Percentiles rank a stretch among this genome's conserved stretches.
Conservation (phyloP, 2,888 invertebrate species). For the Ornithoptera alexandrae region DNA sequence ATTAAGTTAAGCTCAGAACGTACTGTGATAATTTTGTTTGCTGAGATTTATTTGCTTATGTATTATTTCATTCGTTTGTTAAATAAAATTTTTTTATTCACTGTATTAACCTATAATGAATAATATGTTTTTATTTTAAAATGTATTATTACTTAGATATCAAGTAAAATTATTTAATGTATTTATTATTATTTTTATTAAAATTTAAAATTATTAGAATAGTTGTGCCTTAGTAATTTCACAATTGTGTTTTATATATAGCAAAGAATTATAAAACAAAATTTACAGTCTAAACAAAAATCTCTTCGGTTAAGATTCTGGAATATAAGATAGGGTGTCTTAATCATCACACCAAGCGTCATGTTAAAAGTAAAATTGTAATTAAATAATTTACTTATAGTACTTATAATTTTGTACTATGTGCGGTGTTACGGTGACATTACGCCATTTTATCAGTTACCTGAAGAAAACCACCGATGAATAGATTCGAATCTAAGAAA, state of each 20-base stretch:
- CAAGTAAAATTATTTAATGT: neutral
- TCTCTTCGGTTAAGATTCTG: neutral
- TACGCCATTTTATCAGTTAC: too few relatives aligned
- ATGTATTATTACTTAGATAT: neutral
- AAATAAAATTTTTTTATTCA: neutral
- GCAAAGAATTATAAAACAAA: neutral
- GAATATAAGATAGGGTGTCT: too few relatives aligned
- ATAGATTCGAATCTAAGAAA: too few relatives aligned
- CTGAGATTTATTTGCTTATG: constrained; percentile 31
- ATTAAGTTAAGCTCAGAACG: constrained; percentile 53
- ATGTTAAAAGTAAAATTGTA: too few relatives aligned
- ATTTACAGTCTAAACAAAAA: neutral
- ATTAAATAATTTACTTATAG: too few relatives aligned
- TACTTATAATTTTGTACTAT: too few relatives aligned
- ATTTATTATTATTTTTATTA: neutral
- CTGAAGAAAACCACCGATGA: too few relatives aligned
- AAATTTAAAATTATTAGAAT: neutral
- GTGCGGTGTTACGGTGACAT: too few relatives aligned
- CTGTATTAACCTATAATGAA: too few relatives aligned
- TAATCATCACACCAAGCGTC: too few relatives aligned
- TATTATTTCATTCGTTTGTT: neutral
- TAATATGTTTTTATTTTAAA: neutral
- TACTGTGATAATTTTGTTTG: constrained; percentile 59
- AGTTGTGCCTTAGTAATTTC: neutral
- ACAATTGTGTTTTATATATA: neutral